Base-by-base conservation (phyloP, 2,113 vertebrate species). In the Fukomys damarensis region DNA sequence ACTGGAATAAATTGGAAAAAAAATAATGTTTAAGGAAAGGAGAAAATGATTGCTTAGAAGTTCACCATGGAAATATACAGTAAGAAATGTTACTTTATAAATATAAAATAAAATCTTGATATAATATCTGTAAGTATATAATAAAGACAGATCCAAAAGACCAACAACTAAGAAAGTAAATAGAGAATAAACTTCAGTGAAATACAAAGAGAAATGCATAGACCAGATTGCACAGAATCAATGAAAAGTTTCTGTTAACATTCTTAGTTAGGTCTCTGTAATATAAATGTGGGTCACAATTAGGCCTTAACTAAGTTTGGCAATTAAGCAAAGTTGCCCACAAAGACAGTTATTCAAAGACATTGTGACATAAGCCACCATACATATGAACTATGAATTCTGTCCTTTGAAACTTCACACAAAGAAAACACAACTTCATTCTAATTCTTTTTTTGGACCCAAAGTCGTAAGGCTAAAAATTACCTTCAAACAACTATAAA, bases 1-100 rank as follows among this genome's bases (percentile, higher is more conserved):
- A 99, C 99, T 99, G 92, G 0, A 97, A 81, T 12, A 93, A 66
- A 79, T 68, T 80, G 26, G 7, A 16, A 96, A 95, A 95, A 97
- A 22, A 93, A 89, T 10, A 96, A 20, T 52, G 26, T 93, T 30
- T 59, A 8, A 43, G 13, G 77, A 35, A 66, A 30, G 38, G 35
- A 52, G 11, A 12, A 81, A 95, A 89, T 14, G 14, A 83, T 0
- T 2, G 74, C 41, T 83, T 49, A 41, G n/a, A 79, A 96, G 49
- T 90, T 56, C 61, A 97, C 56, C 16, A 79, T 92, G 46, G 14
- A 92, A 86, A 46, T 65, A 91, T 19, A 63, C 0, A 94, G 83
- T 13, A 38, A 63, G 4, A 92, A 0, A 77, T 22, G 56, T 30
- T 46, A 89, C 58, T 32, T 65, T 77, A 17, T 65, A 95, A 52